Conservation (phyloP, 1,140 invertebrate genomes). For the Metopolophium dirhodum region DNA sequence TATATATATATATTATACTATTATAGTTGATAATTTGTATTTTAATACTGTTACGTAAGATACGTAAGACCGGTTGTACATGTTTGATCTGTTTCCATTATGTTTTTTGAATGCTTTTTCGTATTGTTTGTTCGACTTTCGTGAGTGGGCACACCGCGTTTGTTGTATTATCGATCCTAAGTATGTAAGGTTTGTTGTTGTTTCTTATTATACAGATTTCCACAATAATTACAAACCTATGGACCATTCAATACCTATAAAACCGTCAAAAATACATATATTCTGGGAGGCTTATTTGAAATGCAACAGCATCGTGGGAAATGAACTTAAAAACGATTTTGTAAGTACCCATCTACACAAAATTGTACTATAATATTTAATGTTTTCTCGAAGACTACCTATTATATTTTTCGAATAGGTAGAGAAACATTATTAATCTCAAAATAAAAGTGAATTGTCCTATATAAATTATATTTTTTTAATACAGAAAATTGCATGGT, state of each 20-base stretch:
- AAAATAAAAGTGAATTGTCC: neutral
- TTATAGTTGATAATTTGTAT: neutral
- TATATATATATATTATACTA: neutral
- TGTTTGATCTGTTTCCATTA: too few relatives aligned
- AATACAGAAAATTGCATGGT: constrained; percentile 72
- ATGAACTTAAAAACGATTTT: constrained; percentile 49
- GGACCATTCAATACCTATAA: constrained; percentile 40
- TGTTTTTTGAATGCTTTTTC: neutral
- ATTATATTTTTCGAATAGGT: neutral
- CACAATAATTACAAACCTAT: neutral
- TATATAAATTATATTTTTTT: constrained; percentile 41
- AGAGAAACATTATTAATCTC: neutral
- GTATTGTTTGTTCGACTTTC: neutral
- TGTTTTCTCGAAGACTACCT: neutral
- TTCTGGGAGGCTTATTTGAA: constrained; percentile 52
- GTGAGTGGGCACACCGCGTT: neutral
- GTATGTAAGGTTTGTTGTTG: too few relatives aligned
- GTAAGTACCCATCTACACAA: neutral
- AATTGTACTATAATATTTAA: neutral
- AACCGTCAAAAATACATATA: constrained; percentile 34
- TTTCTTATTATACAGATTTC: neutral
- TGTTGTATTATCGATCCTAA: neutral
- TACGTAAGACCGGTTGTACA: neutral
- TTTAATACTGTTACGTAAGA: neutral
- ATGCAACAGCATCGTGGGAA: constrained; percentile 7